Base-by-base conservation (phyloP, 1,140 invertebrate species). In the Conus ventricosus region DNA sequence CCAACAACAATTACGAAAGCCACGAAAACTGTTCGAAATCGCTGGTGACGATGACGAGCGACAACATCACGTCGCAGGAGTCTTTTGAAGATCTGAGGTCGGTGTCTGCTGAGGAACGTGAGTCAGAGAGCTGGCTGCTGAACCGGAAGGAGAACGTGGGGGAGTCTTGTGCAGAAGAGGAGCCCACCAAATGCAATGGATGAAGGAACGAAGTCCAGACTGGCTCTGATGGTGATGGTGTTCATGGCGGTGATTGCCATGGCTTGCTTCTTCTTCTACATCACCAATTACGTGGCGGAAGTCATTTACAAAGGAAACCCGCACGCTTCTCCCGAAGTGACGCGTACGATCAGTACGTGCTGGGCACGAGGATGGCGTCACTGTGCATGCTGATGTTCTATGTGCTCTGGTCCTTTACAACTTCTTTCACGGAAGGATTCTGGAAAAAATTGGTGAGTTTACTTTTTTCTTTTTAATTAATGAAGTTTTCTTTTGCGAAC, bases 201-300 rank as follows among this genome's bases (percentile, higher is more conserved):
- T 39, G 39, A 39, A 39, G 39, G 23, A 20, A 71, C 20, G 17
- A 71, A 71, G 23, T 20, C 67, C 67, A 13, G 67, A 0, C 11
- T 71, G 13, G 15, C 67, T 23, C 67, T 71, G 67, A 71, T 71
- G 67, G 6, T 71, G 67, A 20, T 71, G 67, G 23, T 71, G 67
- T 71, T 71, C 17, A 11, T 71, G 67, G 67, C 20, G 23, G 20
- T 71, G 0, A 71, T 71, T 8, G 67, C 17, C 23, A 71, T 71
- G 17, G 6, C 15, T 20, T 23, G 13, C 4, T 71, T 20, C 17
- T 75, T 76, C 63, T 13, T 85, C 23, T 85, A 53, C 63, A 63
- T 85, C 67, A 85, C 84, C 39, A 85, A 85, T 10, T 85, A 75
- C 39, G 84, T 85, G 71, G 84, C 63, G 39, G 27, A 85, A 54